Percentiles rank a stretch among this genome's conserved stretches.
Evolutionary conservation across 2,888 invertebrate genomes (phyloP).

Genomic region (Oxycera nigricornis): DNA sequence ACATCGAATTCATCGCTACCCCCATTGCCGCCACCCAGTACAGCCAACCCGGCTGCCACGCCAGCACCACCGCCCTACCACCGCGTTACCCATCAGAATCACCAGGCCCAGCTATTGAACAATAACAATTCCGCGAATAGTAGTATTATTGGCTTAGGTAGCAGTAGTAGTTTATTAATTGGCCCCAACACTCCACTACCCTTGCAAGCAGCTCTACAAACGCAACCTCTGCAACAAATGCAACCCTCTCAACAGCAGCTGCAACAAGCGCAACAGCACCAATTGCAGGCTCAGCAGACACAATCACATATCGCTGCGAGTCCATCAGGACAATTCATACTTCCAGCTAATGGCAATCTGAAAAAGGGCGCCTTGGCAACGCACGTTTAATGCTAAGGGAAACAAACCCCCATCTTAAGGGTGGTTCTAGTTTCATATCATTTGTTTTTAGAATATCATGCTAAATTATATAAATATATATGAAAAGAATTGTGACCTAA

Average conservation of each 20-base stretch:
- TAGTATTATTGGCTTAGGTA: slow-evolving; percentile 36
- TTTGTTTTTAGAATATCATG: slow-evolving; percentile 18
- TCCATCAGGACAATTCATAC: slow-evolving; percentile 62
- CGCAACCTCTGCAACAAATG: slow-evolving; percentile 70
- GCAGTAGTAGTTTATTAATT: slow-evolving; percentile 42
- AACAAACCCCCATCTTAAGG: not conserved
- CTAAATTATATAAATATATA: slow-evolving; percentile 19
- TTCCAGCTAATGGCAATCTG: slow-evolving; percentile 61
- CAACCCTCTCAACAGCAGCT: slow-evolving; percentile 61
- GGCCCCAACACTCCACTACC: slow-evolving; percentile 59
- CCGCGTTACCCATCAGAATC: slow-evolving; percentile 50
- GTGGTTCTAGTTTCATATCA: not conserved
- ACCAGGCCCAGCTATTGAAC: slow-evolving; percentile 52
- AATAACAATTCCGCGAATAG: slow-evolving; percentile 51
- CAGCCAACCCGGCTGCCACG: slow-evolving; percentile 78
- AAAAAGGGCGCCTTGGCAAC: slow-evolving; percentile 67
- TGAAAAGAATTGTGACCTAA: not conserved
- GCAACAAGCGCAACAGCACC: slow-evolving; percentile 68
- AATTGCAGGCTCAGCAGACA: slow-evolving; percentile 64
- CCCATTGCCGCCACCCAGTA: slow-evolving; percentile 68
- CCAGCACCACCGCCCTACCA: slow-evolving; percentile 83
- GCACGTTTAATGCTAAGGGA: slow-evolving; percentile 65
- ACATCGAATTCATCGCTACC: slow-evolving; percentile 67
- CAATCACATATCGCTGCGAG: slow-evolving; percentile 64
- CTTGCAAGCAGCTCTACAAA: slow-evolving; percentile 63